Evolutionary conservation across 1,140 invertebrate genomes (phyloP), one percentile per base, ranked within the genome.

Genomic region (Drosophila insularis): DNA sequence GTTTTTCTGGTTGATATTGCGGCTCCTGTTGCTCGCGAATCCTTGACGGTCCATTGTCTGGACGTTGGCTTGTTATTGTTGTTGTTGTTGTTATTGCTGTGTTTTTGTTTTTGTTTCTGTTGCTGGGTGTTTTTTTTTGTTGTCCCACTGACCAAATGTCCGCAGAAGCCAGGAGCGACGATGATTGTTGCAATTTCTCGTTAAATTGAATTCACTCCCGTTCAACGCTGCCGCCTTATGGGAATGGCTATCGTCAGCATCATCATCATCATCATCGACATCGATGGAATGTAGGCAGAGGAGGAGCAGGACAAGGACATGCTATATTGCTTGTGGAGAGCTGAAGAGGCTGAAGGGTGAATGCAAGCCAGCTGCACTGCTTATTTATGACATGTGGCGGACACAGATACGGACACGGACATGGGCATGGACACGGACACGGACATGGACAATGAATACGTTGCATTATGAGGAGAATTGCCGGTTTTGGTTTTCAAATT

Each of bases 101-200:
- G 35, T 37, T 13, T 37, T 13, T 37, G 21, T 17, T 66, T 23
- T 63, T 72, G 55, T 69, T 69, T 69, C 74, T 67, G 63, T n/a
- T n/a, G n/a, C n/a, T n/a, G n/a, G n/a, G n/a, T n/a, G 54, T 54
- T 60, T 13, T 69, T 75, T 67, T 62, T 59, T 59, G 50, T 8
- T 43, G 58, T 63, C 65, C 35, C 35, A 37, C 35, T 50, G 43
- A 50, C 43, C 43, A 50, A 50, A 50, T 69, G 58, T 81, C 79
- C 81, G 63, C 68, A 78, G 66, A 81, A 79, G 7, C 17, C 63
- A 69, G 60, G 43, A 69, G 74, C 62, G 75, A 73, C 76, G 80
- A 76, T 87, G 82, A 87, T 87, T 87, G 82, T 87, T 87, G 82
- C 82, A 87, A 87, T 89, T 87, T 89, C 79, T 89, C 82, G 82